Conservation (phyloP, 2,888 invertebrate species). For the Nomada flava region DNA sequence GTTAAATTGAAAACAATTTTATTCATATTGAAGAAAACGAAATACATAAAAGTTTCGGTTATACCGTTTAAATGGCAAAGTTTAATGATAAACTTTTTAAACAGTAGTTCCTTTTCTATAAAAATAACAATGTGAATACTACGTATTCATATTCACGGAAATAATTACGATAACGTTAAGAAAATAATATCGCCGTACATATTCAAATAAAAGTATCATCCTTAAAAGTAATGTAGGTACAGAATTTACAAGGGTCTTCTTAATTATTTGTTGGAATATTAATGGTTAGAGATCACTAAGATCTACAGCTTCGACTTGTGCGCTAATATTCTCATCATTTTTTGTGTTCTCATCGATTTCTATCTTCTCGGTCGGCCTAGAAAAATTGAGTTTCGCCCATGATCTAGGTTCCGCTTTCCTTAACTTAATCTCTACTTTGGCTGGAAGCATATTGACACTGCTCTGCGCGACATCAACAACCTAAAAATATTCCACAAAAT, state of each 20-base stretch:
- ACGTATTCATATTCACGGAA: slow-evolving; percentile 11
- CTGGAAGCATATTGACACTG: slow-evolving; percentile 91
- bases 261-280: slow-evolving; percentile 7
- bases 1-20: slow-evolving; percentile 1
- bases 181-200: slow-evolving; percentile 34
- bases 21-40: not conserved
- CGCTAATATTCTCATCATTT: slow-evolving; percentile 84
- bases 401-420: slow-evolving; percentile 93
- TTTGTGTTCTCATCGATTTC: slow-evolving; percentile 61
- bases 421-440: slow-evolving; percentile 97
- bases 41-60: slow-evolving; percentile 5
- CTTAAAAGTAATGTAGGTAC: slow-evolving; percentile 28
- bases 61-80: slow-evolving; percentile 19
- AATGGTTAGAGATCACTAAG: slow-evolving; percentile 87
- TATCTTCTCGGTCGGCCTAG: slow-evolving; percentile 78
- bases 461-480: slow-evolving; percentile 90
- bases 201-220: slow-evolving; percentile 32
- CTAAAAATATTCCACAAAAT: slow-evolving; percentile 85
- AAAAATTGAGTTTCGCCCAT: slow-evolving; percentile 92
- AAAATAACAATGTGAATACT: slow-evolving; percentile 24
- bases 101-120: not conserved
- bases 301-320: slow-evolving; percentile 89
- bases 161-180: slow-evolving; percentile 18
- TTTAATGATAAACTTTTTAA: slow-evolving; percentile 17
- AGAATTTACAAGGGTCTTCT: slow-evolving; percentile 12